These are phyloP conservation scores for Drosophila tani DNA, from an alignment of 1,140 invertebrate genomes.

Conservation along the genomic window DNA sequence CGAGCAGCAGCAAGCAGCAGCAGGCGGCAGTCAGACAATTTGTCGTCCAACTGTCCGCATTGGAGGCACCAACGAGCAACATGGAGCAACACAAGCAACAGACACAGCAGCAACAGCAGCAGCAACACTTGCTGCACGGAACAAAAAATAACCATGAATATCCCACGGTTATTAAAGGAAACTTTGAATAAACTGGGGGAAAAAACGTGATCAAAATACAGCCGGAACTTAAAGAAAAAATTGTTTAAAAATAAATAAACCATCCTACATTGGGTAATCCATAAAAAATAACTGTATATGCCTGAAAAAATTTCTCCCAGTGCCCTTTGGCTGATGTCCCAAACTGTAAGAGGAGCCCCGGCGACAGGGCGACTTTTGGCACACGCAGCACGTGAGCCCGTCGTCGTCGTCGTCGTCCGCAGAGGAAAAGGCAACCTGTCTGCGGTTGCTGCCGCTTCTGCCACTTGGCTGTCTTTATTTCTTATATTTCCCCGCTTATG, in stretches of 20 bases:
- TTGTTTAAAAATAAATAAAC: neutral
- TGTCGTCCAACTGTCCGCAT: slow-evolving; percentile 73
- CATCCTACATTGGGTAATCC: no score
- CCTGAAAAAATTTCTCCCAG: neutral
- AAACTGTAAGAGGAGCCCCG: slow-evolving; percentile 63
- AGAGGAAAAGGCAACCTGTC: slow-evolving; percentile 42
- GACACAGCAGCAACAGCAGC: slow-evolving; percentile 24
- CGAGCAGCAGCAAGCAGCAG: slow-evolving; percentile 27
- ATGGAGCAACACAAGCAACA: slow-evolving; percentile 18
- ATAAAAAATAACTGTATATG: neutral
- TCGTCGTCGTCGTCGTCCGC: slow-evolving; percentile 3
- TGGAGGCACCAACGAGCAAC: slow-evolving; percentile 43
- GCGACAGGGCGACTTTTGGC: slow-evolving; percentile 72
- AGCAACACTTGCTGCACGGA: slow-evolving; percentile 40
- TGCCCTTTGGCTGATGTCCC: slow-evolving; percentile 65
- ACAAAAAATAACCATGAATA: neutral
- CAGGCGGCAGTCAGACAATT: slow-evolving; percentile 70
- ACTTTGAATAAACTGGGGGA: neutral
- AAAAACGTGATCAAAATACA: neutral
- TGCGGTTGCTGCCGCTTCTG: slow-evolving; percentile 36
- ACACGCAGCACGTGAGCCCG: slow-evolving; percentile 75
- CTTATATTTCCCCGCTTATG: slow-evolving; percentile 18
- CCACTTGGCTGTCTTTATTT: slow-evolving; percentile 31
- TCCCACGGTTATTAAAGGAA: neutral
- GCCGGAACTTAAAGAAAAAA: neutral